Base-by-base conservation (phyloP, 2,797 vertebrate genomes). In the Pangasius macronema region DNA sequence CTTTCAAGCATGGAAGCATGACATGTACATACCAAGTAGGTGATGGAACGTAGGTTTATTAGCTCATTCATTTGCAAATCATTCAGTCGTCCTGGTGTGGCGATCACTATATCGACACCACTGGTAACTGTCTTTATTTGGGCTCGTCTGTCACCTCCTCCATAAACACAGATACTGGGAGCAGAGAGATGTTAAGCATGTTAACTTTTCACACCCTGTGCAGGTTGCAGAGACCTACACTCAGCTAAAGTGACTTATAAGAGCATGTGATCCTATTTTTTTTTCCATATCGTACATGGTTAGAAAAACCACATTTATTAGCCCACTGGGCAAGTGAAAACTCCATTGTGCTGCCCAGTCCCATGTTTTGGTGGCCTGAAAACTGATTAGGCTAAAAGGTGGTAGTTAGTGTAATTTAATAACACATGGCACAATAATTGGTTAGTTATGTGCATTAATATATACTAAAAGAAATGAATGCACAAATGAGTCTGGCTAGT, bases 21-120 rank as follows among this genome's bases (percentile, higher is more conserved):
- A 24, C 1, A 6, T n/a, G 49, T 68, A 88, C 73, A 39, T 94
- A 98, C 99, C 97, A 99, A 92, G 91, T 99, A 99, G 0, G 98
- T 99, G 90, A 99, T 91, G 80, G 97, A 97, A 91, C 85, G 95
- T 81, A 99, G 94, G 89, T 94, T 97, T 93, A 99, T 95, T 89
- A 97, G 95, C 75, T 97, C 95, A 89, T 99, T 98, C 98, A 99
- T 99, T 85, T 99, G 98, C 14, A 99, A 96, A 90, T 99, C 98
- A 79, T 99, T 95, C 63, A 99, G 90, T 87, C 99, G 95, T 82
- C 98, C 98, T 1, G 98, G 99, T 79, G 99, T 99, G 72, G 99
- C 98, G 86, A 99, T 99, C 87, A 99, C 96, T n/a, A 99, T 97
- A 91, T 99, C 99, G 91, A 98, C 97, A 6, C 98, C 98, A 70